Evolutionary conservation across 2,888 invertebrate species (phyloP).

Genomic region (Yponomeuta cagnagella): DNA sequence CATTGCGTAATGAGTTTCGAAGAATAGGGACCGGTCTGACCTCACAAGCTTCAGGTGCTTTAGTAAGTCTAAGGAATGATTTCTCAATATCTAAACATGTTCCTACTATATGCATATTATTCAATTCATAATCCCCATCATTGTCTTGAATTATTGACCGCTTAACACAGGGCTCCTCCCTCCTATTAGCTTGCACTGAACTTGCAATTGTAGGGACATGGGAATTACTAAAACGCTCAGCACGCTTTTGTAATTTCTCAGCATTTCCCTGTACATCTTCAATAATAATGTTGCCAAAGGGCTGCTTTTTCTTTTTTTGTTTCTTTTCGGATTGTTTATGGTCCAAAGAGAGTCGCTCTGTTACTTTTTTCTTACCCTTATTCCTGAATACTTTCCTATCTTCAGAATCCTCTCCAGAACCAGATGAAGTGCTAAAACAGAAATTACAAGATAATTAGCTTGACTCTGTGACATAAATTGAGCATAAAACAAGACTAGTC

Average conservation of each 20-base stretch:
- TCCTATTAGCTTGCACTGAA: conserved; percentile 50
- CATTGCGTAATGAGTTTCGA: conserved; percentile 88
- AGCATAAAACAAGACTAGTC: too few relatives aligned
- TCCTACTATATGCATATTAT: conserved; percentile 93
- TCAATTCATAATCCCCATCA: conserved; percentile 87
- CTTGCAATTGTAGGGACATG: conserved; percentile 69
- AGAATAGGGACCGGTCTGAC: conserved; percentile 94
- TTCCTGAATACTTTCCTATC: conserved; percentile 61
- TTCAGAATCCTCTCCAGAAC: conserved; percentile 71
- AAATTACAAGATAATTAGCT: conserved; percentile 20
- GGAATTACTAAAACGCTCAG: conserved; percentile 86
- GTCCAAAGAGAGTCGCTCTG: conserved; percentile 73
- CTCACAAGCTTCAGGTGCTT: conserved; percentile 94
- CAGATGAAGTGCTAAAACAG: conserved; percentile 66
- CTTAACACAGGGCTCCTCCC: conserved; percentile 43
- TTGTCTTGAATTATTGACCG: conserved; percentile 74
- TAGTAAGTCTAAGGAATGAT: conserved; percentile 94
- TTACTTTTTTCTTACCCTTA: conserved; percentile 69
- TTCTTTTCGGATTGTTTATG: conserved; percentile 60
- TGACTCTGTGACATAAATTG: neutral
- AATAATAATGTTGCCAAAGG: conserved; percentile 80
- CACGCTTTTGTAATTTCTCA: conserved; percentile 89
- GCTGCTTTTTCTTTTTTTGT: conserved; percentile 75
- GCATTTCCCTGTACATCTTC: conserved; percentile 83
- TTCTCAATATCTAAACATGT: conserved; percentile 97